Evolutionary conservation across 2,888 invertebrate species (phyloP).

Genomic region (Eumerus sabulonum): DNA sequence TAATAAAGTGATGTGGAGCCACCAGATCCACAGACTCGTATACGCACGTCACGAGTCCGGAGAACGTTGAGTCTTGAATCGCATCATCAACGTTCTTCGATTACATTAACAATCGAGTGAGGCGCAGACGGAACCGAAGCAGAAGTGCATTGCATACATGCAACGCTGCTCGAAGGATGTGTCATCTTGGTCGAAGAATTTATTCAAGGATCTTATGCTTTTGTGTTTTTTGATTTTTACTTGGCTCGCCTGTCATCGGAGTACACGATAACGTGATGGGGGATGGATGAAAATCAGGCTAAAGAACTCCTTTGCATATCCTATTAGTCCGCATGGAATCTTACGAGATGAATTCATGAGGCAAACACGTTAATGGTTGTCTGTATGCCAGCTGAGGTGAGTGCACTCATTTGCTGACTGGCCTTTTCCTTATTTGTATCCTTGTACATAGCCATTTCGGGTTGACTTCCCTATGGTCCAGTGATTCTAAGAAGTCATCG

Average conservation of each 20-base stretch:
- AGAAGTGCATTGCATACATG: conserved; percentile 31
- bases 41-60: conserved; percentile 2
- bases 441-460: too few relatives aligned
- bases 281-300: conserved; percentile 49
- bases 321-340: conserved; percentile 53
- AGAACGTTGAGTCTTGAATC: conserved; percentile 17
- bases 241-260: not conserved
- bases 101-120: conserved; percentile 36
- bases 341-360: conserved; percentile 48
- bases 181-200: conserved; percentile 22
- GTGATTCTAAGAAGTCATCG: too few relatives aligned
- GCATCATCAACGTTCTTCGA: conserved; percentile 44
- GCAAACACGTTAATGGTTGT: conserved; percentile 35
- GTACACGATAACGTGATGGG: not conserved
- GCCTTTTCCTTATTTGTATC: too few relatives aligned
- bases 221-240: conserved; percentile 1
- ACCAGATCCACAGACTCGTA: not conserved
- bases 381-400: conserved; percentile 11
- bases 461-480: conserved; percentile 20
- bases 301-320: conserved; percentile 56
- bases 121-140: not conserved
- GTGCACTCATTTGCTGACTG: conserved; percentile 3
- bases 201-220: conserved; percentile 25
- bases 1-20: conserved; percentile 49
- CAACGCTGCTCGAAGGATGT: not conserved